Evolutionary conservation across 1,140 invertebrate species (phyloP), one percentile per base, ranked within the genome.

Genomic region (Pectinophora gossypiella): DNA sequence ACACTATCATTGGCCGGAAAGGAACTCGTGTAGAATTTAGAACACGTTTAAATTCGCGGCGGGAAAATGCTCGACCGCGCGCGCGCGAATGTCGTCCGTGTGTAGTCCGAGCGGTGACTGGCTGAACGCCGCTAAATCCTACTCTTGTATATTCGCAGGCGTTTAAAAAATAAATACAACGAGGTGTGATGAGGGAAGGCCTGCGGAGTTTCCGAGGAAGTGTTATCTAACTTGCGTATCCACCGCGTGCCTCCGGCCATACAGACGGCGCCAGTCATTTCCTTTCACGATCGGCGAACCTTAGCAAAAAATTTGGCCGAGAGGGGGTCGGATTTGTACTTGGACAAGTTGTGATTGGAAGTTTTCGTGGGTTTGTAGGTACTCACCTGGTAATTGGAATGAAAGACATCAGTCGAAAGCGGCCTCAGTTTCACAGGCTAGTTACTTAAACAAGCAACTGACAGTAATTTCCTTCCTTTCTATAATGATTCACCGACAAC

Each of bases 81-180:
- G 51, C 36, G 54, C 65, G 69, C 71, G 65, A 75, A 67, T 73
- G 72, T 67, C 56, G 49, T 59, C 66, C 53, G 71, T 77, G 64
- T 68, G 75, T 75, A 67, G 78, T 70, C 69, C 67, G 67, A 72
- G 54, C 64, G 64, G 76, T 76, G 80, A 84, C 83, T 84, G 83
- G 73, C 74, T 70, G 71, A 68, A 68, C 59, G 64, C 61, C 68
- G 73, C 73, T 68, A 70, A 72, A 74, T 68, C 68, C 68, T 54
- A 74, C 64, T 68, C 68, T 71, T 77, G 76, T 85, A 80, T 82
- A 80, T 81, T 83, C 77, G 74, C 78, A 59, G 72, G 68, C 73
- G 74, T 81, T 44, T 81, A 81, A 79, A 84, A 86, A 84, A 82
- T 83, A 83, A 84, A 82, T 72, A 76, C 68, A 42, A 51, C 56